Base-by-base conservation (phyloP, 2,797 vertebrate species). In the Gadopsis marmoratus region DNA sequence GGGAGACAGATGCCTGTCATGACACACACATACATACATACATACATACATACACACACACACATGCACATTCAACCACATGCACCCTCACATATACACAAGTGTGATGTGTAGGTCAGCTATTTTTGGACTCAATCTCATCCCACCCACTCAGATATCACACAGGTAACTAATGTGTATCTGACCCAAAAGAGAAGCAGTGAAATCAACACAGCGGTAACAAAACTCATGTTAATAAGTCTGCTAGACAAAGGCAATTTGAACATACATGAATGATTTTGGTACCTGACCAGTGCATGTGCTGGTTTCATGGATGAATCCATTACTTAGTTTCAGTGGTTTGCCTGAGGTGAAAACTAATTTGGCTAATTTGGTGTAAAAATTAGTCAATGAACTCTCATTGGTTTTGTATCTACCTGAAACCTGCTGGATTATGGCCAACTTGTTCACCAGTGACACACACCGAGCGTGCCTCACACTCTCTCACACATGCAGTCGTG, bases 1-100 rank as follows among this genome's bases (percentile, higher is more conserved):
- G 94, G 93, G 94, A 95, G 95, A 95, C 95, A 96, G 94, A 95
- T 95, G 95, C 94, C 95, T 96, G 95, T 96, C 96, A 96, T 88
- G 85, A 71, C 82, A 86, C 88, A 88, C 86, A 90, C 86, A 86
- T 54, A 76, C 75, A 77, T 59, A 82, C 83, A 80, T 16, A 45
- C 43, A 45, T 76, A 82, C 84, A 89, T 84, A 79, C 82, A 86
- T 86, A 87, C 86, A 90, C 85, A 87, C 53, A 76, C 77, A 78
- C 53, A 81, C 83, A 80, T 7, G 5, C 80, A 61, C 74, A 77
- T 68, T 81, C 61, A 78, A 69, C 82, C 78, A 66, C 83, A 84
- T 74, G 86, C 83, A 86, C 78, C 41, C 86, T 86, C 76, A 74
- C 80, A 91, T 82, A 91, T 74, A 78, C 83, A 86, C 82, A 75